Evolutionary conservation across 2,797 vertebrate species (phyloP), one percentile per base, ranked within the genome.

Genomic region (Graptemys geographica): DNA sequence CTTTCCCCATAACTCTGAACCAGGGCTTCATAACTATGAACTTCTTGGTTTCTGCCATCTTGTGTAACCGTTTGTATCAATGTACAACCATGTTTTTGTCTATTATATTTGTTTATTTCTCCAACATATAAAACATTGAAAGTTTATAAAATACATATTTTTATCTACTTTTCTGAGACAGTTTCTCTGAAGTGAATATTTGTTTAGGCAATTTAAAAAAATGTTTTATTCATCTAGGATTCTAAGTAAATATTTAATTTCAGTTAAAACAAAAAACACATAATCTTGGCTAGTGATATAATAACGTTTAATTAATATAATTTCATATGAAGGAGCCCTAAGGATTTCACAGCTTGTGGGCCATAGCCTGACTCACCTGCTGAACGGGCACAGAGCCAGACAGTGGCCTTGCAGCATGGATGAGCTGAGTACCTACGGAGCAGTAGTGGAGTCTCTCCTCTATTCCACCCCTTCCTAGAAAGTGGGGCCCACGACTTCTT

Each of bases 221-320:
- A 95, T 62, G 28, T 88, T 93, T 78, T 8, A 96, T 96, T 95
- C 87, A 89, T 91, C 84, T 92, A 90, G 91, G 94, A 96, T 96
- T 94, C 84, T 41, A 95, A 83, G 82, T 69, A 21, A 88, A 4
- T 57, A 94, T 95, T 79, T 65, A 8, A 65, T 65, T 92, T 84
- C 80, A 91, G 87, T 93, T 78, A 52, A 86, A 88, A 79, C 0
- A 0, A 89, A 82, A 83, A 94, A 92, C 82, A 87, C 88, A 82
- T 89, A 52, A 65, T 90, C 65, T 95, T 86, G 87, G 88, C 81
- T 89, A 41, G 84, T 96, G 78, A 74, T 82, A 90, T 96, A 95
- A 97, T 87, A 95, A 90, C 81, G 93, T 86, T 65, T 87, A 89
- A 95, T 95, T 93, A 89, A 89, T 1, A 0, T 95, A 90, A 95